Conservation (phyloP, 2,888 invertebrate species). For the Acrobeloides nanus region DNA sequence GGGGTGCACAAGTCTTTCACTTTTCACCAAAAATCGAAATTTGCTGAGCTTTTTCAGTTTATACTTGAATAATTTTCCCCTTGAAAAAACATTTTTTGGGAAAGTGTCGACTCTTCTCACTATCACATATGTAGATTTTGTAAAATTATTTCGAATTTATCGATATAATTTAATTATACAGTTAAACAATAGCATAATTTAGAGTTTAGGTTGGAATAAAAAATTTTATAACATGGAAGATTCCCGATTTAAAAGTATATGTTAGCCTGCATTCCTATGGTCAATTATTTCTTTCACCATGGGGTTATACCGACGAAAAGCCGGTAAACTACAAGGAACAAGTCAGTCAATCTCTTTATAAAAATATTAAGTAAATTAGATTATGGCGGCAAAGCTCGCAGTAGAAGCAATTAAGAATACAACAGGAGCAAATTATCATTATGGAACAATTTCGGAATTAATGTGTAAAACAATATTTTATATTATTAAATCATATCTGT, state of each 20-base stretch:
- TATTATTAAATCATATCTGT: neutral
- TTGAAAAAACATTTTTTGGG: no score
- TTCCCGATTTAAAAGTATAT: conserved; percentile 43
- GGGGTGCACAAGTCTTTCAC: no score
- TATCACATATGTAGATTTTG: no score
- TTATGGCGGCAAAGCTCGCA: conserved; percentile 41
- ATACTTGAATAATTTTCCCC: no score
- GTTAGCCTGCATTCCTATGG: conserved; percentile 49
- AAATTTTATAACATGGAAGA: conserved; percentile 39
- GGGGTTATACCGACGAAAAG: conserved; percentile 47
- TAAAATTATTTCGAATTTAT: no score
- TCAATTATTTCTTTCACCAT: conserved; percentile 44
- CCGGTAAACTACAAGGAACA: conserved; percentile 21
- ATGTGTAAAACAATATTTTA: conserved; percentile 36
- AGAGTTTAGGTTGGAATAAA: conserved; percentile 31
- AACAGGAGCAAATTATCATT: conserved; percentile 41
- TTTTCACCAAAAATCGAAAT: no score
- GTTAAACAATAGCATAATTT: no score
- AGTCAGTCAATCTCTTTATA: conserved; percentile 1
- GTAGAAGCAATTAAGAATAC: conserved; percentile 42
- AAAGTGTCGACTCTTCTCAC: no score
- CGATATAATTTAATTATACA: no score
- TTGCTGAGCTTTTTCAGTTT: no score
- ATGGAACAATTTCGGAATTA: conserved; percentile 48
- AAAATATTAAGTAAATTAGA: no score